Percentiles rank a stretch among this genome's conserved stretches.
These are phyloP conservation scores for Microctenopoma lineatum DNA, from an alignment of 2,797 vertebrate species.

Conservation along the genomic window DNA sequence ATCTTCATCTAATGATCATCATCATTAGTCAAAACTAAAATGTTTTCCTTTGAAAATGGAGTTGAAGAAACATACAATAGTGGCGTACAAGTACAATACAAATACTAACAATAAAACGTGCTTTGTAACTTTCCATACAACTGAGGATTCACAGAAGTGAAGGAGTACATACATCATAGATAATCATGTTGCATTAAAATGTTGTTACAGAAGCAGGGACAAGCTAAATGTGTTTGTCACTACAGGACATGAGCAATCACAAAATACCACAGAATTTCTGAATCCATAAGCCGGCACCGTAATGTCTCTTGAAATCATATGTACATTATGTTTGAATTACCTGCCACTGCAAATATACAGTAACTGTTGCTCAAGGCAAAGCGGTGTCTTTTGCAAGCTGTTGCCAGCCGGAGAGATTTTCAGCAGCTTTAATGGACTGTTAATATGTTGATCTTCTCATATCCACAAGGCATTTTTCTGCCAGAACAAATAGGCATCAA, in stretches of 20 bases:
- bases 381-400: conserved; percentile 64
- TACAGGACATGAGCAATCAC: conserved; percentile 40
- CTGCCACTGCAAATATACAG: conserved; percentile 63
- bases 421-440: conserved; percentile 82
- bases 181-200: conserved; percentile 30
- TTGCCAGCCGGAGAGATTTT: conserved; percentile 77
- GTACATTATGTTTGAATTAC: conserved; percentile 67
- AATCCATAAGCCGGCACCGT: conserved; percentile 38
- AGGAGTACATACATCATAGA: conserved; percentile 26
- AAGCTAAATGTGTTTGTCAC: conserved; percentile 42
- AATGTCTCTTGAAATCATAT: conserved; percentile 51
- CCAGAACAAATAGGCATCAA: conserved; percentile 81
- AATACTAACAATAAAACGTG: not conserved
- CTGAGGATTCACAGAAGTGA: not conserved
- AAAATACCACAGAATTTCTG: conserved; percentile 37
- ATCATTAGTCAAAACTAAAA: too few relatives aligned
- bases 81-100: too few relatives aligned
- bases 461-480: conserved; percentile 78
- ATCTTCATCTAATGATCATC: too few relatives aligned
- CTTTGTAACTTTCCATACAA: not conserved
- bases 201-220: conserved; percentile 21
- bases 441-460: conserved; percentile 80
- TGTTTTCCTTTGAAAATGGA: too few relatives aligned
- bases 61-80: too few relatives aligned
- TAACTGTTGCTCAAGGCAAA: conserved; percentile 68